These are phyloP conservation scores for Mungos mungo DNA, from an alignment of 2,113 vertebrate genomes.

Conservation along the genomic window DNA sequence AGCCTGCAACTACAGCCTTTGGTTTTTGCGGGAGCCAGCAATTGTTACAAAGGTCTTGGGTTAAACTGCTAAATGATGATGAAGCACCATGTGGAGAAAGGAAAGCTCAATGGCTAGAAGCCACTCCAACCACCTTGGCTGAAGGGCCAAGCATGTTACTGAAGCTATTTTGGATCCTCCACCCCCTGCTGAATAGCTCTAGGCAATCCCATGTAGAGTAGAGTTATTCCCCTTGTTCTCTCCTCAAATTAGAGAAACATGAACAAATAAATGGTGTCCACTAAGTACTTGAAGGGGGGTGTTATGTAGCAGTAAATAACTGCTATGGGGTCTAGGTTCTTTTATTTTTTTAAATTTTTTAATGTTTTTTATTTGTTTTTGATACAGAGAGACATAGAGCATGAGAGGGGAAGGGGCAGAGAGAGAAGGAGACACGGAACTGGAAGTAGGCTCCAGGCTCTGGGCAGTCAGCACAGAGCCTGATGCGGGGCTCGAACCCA, in stretches of 20 bases:
- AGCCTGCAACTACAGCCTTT: background rate
- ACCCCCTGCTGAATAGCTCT: background rate
- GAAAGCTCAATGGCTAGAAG: background rate
- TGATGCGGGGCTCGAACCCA: too few relatives aligned
- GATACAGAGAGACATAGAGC: too few relatives aligned
- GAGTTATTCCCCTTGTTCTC: background rate
- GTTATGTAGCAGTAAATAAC: background rate
- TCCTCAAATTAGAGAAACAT: background rate
- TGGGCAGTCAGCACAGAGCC: too few relatives aligned
- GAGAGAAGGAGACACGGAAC: too few relatives aligned
- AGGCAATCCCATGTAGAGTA: background rate
- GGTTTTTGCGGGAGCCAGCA: background rate
- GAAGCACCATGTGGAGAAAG: background rate
- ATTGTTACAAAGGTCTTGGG: background rate
- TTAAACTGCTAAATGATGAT: background rate
- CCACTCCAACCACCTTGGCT: background rate
- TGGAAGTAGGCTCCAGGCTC: too few relatives aligned
- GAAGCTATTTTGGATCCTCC: background rate
- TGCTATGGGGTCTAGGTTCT: background rate
- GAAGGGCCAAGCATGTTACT: background rate
- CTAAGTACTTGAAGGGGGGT: background rate
- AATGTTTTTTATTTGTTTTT: too few relatives aligned
- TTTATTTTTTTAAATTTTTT: too few relatives aligned
- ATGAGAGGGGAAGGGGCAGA: too few relatives aligned
- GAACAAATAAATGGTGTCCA: background rate